phyloP scores from a whole-genome alignment of 2,888 invertebrate genomes.

The Brenthis hecate region DNA sequence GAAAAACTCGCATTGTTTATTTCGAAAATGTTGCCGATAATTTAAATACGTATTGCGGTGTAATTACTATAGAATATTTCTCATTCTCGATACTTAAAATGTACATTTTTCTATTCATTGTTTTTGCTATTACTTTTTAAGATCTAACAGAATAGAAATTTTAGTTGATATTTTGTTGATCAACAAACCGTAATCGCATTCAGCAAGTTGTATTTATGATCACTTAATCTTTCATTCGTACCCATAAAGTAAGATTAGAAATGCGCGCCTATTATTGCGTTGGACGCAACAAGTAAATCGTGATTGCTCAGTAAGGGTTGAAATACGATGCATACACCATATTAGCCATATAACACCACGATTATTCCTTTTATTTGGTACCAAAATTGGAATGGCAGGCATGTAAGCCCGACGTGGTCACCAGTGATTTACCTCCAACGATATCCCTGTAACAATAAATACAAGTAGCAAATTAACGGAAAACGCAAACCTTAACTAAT shows the following conservation, averaged over 20 bases:
- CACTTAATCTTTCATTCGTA: constrained; percentile 23
- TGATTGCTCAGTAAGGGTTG: constrained; percentile 40
- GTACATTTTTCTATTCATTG: too few relatives aligned
- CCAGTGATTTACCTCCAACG: constrained; percentile 52
- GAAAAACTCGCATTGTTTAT: too few relatives aligned
- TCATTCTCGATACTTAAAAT: too few relatives aligned
- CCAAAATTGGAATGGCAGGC: constrained; percentile 42
- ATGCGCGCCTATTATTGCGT: constrained; percentile 32
- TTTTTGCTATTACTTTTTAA: too few relatives aligned
- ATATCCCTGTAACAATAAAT: constrained; percentile 55
- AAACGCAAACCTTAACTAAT: constrained; percentile 38
- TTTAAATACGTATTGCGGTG: background rate
- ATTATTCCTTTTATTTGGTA: constrained; percentile 35
- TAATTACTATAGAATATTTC: too few relatives aligned
- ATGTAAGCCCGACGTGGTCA: constrained; percentile 50
- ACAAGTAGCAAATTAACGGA: constrained; percentile 50
- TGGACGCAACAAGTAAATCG: constrained; percentile 38
- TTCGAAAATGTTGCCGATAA: background rate
- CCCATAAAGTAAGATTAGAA: constrained; percentile 29
- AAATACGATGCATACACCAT: constrained; percentile 37
- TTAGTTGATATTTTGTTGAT: constrained; percentile 4
- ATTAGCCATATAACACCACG: constrained; percentile 32
- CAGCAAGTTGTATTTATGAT: constrained; percentile 16
- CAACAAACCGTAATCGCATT: constrained; percentile 10
- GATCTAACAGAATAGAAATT: constrained; percentile 1